Base-by-base conservation (phyloP, 1,140 invertebrate species). In the Neoseiulus cucumeris region DNA sequence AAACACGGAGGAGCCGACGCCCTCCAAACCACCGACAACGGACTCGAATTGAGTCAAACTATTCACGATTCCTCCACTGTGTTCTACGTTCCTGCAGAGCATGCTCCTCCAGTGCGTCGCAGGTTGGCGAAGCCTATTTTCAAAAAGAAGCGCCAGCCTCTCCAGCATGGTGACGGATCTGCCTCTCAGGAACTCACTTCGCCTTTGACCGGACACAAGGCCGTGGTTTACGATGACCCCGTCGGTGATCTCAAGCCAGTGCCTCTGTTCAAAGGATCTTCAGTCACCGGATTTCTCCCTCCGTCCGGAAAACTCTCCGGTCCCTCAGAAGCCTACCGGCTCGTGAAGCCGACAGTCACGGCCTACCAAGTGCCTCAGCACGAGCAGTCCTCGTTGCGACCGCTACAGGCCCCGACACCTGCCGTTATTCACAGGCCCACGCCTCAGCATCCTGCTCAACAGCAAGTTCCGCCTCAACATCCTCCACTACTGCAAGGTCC, bases 131-230 rank as follows among this genome's bases (percentile, higher is more conserved):
- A 59, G 33, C 51, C 51, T 29, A 59, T 59, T 33, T 59, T 59
- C 33, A 59, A 59, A 59, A 59, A 59, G 51, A 59, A 59, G 51
- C 51, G 51, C 51, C 51, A 59, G 51, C 51, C 51, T 59, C 51
- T 59, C 22, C 51, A 59, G 51, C 51, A 59, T 25, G 51, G 51
- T 25, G 51, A 59, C 33, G 51, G 51, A 59, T 29, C 51, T 17
- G 25, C 51, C 1, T 25, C 51, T 5, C 14, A 25, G 51, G 51
- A 59, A 59, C 51, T 59, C 33, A 17, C 25, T 20, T 59, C 51
- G 17, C 51, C 51, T 29, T 33, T 59, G 25, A 59, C 51, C 33
- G 51, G 51, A 17, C 33, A 25, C 22, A 59, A 59, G 33, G 25
- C 17, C 22, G 51, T 59, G 25, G 51, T 59, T 29, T 59, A 59